A percentile compares a stretch with the other conserved stretches of the same genome.
These are phyloP conservation scores for Philotrypesis tridentata DNA, from an alignment of 1,140 invertebrate genomes.

Conservation along the genomic window DNA sequence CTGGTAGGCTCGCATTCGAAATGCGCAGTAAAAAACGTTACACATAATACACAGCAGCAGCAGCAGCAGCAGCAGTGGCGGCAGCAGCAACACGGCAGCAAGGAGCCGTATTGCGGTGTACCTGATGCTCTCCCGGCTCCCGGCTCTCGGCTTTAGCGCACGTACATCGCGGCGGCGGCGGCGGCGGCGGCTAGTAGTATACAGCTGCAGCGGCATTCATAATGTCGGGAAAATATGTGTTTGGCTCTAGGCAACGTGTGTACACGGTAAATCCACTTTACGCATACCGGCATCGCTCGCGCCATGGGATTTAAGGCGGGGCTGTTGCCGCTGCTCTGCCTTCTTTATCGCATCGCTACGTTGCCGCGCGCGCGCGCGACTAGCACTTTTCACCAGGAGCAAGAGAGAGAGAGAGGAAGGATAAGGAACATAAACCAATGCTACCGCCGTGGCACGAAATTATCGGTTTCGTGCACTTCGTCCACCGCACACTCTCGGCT, in stretches of 20 bases:
- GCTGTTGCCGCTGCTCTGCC: conserved; percentile 23
- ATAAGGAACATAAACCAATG: conserved; percentile 29
- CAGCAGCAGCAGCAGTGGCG: too few relatives aligned
- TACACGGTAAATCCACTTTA: conserved; percentile 49
- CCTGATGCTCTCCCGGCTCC: background rate
- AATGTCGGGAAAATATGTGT: conserved; percentile 50
- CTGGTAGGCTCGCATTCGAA: conserved; percentile 9
- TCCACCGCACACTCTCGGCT: background rate
- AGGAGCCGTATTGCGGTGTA: background rate
- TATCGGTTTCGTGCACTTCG: conserved; percentile 33
- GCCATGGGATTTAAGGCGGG: conserved; percentile 49
- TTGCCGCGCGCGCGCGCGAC: background rate
- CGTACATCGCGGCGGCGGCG: background rate
- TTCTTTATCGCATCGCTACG: conserved; percentile 32
- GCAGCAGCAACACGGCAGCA: background rate
- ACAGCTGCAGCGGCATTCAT: conserved; percentile 33
- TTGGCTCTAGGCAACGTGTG: conserved; percentile 48
- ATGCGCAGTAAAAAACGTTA: conserved; percentile 8
- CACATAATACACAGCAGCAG: background rate
- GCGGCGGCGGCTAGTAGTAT: background rate
- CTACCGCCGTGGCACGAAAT: conserved; percentile 27
- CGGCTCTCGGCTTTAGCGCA: background rate
- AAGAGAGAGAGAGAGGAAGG: conserved; percentile 4
- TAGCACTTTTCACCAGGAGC: conserved; percentile 10
- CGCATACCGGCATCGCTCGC: conserved; percentile 25